These are phyloP conservation scores for Brachylomia viminalis DNA, from an alignment of 2,888 invertebrate genomes.

Conservation along the genomic window DNA sequence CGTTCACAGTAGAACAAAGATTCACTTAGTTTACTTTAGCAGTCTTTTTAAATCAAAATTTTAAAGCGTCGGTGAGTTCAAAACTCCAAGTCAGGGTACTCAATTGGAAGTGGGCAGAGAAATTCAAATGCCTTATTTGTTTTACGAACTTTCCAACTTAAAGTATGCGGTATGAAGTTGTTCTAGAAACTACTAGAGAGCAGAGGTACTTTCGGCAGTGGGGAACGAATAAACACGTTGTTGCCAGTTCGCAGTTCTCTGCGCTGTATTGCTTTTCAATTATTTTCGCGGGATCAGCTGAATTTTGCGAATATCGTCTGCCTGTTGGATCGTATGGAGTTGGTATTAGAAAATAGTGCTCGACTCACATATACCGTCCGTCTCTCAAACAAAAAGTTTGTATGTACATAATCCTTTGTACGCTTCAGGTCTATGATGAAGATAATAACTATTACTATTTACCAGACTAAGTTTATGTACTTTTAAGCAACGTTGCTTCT, in stretches of 20 bases:
- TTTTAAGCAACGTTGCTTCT: neutral
- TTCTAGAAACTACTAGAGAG: constrained; percentile 53
- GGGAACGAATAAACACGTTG: constrained; percentile 62
- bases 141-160: constrained; percentile 66
- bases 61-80: constrained; percentile 62
- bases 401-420: neutral
- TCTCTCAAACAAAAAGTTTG: constrained; percentile 29
- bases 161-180: constrained; percentile 68
- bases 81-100: constrained; percentile 65
- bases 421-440: neutral
- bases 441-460: neutral
- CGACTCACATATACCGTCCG: neutral
- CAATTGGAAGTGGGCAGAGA: constrained; percentile 69
- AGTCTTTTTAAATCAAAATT: constrained; percentile 70
- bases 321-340: constrained; percentile 25
- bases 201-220: constrained; percentile 39
- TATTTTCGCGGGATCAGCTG: constrained; percentile 48
- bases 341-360: constrained; percentile 27
- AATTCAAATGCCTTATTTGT: constrained; percentile 73
- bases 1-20: constrained; percentile 47
- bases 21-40: constrained; percentile 44
- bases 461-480: no score
- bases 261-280: constrained; percentile 61
- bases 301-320: constrained; percentile 25
- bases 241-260: constrained; percentile 54